Evolutionary conservation across 2,113 vertebrate species (phyloP).

Genomic region (Oncorhynchus clarkii): DNA sequence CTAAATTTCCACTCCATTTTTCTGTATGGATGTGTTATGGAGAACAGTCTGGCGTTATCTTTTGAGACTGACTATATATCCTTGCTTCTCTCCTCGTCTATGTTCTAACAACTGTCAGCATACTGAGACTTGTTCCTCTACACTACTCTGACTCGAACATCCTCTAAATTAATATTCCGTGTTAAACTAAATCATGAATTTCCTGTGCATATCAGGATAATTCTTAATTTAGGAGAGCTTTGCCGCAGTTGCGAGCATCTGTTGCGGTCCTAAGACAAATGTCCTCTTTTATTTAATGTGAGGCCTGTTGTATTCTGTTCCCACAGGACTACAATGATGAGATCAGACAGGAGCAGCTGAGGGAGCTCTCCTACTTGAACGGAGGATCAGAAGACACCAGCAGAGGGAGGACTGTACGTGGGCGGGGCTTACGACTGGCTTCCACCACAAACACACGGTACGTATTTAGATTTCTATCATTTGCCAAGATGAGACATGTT

Average conservation of each 20-base stretch:
- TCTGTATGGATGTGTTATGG: too few species aligned
- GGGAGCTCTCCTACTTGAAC: conserved; percentile 93
- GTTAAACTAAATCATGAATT: not conserved
- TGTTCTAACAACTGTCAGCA: not conserved
- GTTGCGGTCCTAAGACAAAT: conserved; percentile 42
- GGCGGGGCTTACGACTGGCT: conserved; percentile 80
- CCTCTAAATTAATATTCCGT: not conserved
- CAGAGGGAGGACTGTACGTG: conserved; percentile 81
- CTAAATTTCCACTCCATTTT: too few species aligned
- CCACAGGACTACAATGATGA: conserved; percentile 98
- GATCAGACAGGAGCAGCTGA: conserved; percentile 96
- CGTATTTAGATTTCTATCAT: not conserved
- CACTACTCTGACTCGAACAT: not conserved
- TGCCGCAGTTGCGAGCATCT: not conserved
- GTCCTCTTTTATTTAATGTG: conserved; percentile 24
- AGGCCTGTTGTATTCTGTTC: conserved; percentile 28
- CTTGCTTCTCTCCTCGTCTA: not conserved
- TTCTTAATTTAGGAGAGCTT: not conserved
- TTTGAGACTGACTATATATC: too few species aligned
- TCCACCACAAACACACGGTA: conserved; percentile 83
- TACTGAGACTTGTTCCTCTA: not conserved
- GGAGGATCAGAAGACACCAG: conserved; percentile 92
- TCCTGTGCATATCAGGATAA: not conserved
- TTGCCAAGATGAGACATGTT: not conserved
- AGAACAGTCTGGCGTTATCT: too few species aligned